Conservation (phyloP, 2,888 invertebrate genomes). For the Hymenopus coronatus region DNA sequence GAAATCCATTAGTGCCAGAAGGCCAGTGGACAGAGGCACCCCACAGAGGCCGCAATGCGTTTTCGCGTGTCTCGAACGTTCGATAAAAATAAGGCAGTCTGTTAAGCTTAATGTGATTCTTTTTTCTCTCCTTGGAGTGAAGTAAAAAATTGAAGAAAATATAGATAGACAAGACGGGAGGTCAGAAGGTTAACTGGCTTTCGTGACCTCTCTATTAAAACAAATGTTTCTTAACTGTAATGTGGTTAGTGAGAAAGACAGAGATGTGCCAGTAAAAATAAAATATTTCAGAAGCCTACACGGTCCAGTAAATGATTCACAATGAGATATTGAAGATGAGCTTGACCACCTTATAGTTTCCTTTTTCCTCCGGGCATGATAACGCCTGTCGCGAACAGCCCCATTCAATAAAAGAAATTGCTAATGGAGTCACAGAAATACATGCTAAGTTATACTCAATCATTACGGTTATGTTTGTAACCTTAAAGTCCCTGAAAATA, state of each 20-base stretch:
- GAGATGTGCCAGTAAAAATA: not conserved
- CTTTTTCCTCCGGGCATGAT: not conserved
- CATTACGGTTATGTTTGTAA: no score
- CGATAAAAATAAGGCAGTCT: not conserved
- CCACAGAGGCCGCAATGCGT: not conserved
- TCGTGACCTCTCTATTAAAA: conserved; percentile 28
- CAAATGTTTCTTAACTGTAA: not conserved
- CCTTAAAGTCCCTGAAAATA: no score
- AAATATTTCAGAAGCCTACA: not conserved
- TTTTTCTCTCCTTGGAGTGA: not conserved
- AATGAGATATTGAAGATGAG: not conserved
- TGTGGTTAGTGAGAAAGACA: not conserved
- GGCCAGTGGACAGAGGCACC: not conserved
- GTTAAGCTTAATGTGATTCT: not conserved
- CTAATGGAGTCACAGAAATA: no score
- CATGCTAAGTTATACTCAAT: no score
- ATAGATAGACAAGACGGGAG: not conserved
- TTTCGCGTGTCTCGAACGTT: not conserved
- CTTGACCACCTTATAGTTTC: not conserved
- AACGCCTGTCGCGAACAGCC: not conserved
- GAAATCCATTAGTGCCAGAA: not conserved
- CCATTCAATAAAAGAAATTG: not conserved
- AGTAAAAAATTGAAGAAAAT: not conserved
- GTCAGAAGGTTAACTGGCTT: conserved; percentile 27
- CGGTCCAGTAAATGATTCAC: not conserved